Base-by-base conservation (phyloP, 2,797 vertebrate species). In the Avahi laniger region DNA sequence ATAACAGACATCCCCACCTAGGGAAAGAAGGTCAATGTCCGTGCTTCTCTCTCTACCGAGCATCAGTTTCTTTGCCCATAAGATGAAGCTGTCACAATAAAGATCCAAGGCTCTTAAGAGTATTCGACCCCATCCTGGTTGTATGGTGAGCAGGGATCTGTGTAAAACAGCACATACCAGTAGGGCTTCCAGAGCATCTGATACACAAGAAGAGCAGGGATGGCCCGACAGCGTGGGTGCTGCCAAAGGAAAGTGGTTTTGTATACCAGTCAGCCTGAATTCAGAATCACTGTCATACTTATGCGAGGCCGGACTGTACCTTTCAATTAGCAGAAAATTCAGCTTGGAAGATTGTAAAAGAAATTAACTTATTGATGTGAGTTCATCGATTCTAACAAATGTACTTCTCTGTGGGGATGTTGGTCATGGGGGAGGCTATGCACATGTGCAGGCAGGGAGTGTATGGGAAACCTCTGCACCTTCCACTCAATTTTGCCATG, bases 341-440 rank as follows among this genome's bases (percentile, higher is more conserved):
- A 85, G 46, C 28, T 3, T 48, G 61, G 5, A 76, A 90, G 43
- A 91, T 0, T 75, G 24, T 87, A 96, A 96, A 91, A 76, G 15
- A 69, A 70, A 50, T 82, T 30, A 54, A 92, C 11, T 46, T 67
- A 14, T 65, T 11, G 14, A 3, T 43, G 4, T 41, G 50, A 41
- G 13, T 33, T 50, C 33, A 73, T 35, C 7, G 0, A 57, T 24
- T 8, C 38, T 17, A 82, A 43, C n/a, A 81, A 38, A 89, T 33
- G 10, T 20, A 20, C 48, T 9, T 10, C 26, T 43, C 24, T 24
- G 8, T 10, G 7, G 28, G 10, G 10, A 24, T 2, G 17, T 5
- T 33, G 3, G 43, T 54, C n/a, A 41, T 14, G 13, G 1, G 12
- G n/a, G 12, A 67, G 14, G 6, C 28, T 12, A 0, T 5, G 30